Evolutionary conservation across 2,113 vertebrate species (phyloP).

Genomic region (Rhinopomastus cyanomelas): DNA sequence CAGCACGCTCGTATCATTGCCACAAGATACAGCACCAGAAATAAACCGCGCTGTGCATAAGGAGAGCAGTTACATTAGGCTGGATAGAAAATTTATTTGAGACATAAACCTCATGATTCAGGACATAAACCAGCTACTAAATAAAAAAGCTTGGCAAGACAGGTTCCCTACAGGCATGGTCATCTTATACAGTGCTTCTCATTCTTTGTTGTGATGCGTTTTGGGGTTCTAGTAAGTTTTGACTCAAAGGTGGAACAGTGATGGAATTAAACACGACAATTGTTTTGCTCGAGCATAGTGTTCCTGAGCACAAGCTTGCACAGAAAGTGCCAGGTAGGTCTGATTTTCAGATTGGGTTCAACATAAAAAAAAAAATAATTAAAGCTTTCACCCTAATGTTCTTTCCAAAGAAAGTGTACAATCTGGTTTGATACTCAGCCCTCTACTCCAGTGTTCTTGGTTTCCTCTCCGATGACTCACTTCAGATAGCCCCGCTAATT

Average conservation of each 20-base stretch:
- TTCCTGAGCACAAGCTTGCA: neutral
- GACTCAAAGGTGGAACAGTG: neutral
- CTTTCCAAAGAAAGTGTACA: neutral
- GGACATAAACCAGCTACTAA: slow-evolving; percentile 30
- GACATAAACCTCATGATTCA: slow-evolving; percentile 20
- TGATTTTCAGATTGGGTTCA: neutral
- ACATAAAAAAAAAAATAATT: neutral
- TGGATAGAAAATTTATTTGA: slow-evolving; percentile 16
- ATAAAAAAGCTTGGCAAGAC: slow-evolving; percentile 1
- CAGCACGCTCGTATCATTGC: neutral
- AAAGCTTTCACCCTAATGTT: neutral
- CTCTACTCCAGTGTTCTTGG: neutral
- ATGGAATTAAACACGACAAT: neutral
- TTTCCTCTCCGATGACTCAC: neutral
- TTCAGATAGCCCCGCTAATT: neutral
- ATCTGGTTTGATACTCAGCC: neutral
- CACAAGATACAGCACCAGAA: slow-evolving; percentile 6
- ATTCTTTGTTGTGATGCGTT: neutral
- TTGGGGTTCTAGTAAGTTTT: neutral
- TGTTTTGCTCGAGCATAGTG: neutral
- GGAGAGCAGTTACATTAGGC: slow-evolving; percentile 5
- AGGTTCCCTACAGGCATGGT: neutral
- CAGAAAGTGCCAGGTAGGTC: neutral
- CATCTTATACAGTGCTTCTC: neutral
- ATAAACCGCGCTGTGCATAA: slow-evolving; percentile 42